phyloP scores from a whole-genome alignment of 2,113 vertebrate species.

The Rhabdomys dilectus region DNA sequence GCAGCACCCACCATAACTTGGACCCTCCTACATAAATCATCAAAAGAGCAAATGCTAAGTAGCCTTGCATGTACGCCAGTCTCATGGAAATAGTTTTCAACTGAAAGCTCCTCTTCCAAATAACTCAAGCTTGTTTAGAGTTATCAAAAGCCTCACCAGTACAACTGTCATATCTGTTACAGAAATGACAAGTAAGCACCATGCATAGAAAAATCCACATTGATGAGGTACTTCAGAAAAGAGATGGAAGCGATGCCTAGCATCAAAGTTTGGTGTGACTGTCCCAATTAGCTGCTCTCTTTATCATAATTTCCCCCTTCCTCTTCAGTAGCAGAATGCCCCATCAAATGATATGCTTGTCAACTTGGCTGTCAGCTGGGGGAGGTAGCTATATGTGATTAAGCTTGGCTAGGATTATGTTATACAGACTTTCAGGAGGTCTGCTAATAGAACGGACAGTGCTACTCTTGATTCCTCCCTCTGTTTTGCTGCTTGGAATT shows the following conservation, averaged over 20 bases:
- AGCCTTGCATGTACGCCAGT: not conserved
- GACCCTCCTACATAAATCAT: not conserved
- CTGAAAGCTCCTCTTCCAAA: not conserved
- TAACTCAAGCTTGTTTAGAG: not conserved
- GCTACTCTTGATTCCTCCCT: not conserved
- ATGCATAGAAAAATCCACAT: not conserved
- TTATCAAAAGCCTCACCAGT: not conserved
- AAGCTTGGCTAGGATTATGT: not conserved
- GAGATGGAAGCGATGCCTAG: not conserved
- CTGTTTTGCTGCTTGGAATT: not conserved
- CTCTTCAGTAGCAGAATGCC: not conserved
- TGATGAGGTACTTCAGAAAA: not conserved
- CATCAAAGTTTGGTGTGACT: not conserved
- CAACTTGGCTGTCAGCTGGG: not conserved
- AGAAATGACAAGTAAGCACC: not conserved
- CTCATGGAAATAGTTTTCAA: not conserved
- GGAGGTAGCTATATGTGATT: not conserved
- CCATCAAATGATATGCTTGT: not conserved
- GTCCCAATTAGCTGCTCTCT: not conserved
- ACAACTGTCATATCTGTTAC: not conserved
- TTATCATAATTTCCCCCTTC: not conserved
- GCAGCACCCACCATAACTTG: not conserved
- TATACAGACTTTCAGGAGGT: not conserved
- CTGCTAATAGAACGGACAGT: not conserved
- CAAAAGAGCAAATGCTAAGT: not conserved